A percentile compares a stretch with the other conserved stretches of the same genome.
Evolutionary conservation across 2,797 vertebrate species (phyloP).

Genomic region (Melanotaenia boesemani): DNA sequence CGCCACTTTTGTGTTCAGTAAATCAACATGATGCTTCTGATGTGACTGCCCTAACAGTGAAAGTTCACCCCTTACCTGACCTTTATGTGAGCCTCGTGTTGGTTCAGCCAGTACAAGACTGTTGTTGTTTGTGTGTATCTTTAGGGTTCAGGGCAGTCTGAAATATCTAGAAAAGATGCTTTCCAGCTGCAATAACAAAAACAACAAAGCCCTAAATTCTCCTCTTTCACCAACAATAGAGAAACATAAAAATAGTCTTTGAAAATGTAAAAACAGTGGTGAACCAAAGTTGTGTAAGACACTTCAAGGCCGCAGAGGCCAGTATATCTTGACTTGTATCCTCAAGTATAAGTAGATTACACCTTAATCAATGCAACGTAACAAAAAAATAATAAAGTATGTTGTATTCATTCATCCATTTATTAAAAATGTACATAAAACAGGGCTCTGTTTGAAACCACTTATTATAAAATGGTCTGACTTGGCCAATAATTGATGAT

Average conservation of each 20-base stretch:
- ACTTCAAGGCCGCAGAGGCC: not conserved
- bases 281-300: not conserved
- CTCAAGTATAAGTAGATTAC: not conserved
- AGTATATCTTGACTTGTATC: not conserved
- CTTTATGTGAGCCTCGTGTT: not conserved
- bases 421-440: too few species aligned
- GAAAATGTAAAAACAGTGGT: too few species aligned
- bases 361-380: not conserved
- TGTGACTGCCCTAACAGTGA: constrained; percentile 39
- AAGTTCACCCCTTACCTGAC: constrained; percentile 36
- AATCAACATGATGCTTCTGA: constrained; percentile 36
- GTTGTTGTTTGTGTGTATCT: constrained; percentile 5
- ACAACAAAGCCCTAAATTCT: constrained; percentile 26
- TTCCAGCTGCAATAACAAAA: constrained; percentile 58
- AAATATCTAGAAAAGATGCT: constrained; percentile 13
- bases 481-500: too few species aligned
- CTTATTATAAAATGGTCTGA: too few species aligned
- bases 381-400: too few species aligned
- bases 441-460: too few species aligned
- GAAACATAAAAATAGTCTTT: constrained; percentile 27
- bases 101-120: not conserved
- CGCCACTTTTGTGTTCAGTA: constrained; percentile 29
- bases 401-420: too few species aligned
- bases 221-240: constrained; percentile 33
- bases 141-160: not conserved